Evolutionary conservation across 35 echinoderm and acorn worm species (phyloP), one percentile per base, ranked within the genome.

Genomic region (Apostichopus californicus): DNA sequence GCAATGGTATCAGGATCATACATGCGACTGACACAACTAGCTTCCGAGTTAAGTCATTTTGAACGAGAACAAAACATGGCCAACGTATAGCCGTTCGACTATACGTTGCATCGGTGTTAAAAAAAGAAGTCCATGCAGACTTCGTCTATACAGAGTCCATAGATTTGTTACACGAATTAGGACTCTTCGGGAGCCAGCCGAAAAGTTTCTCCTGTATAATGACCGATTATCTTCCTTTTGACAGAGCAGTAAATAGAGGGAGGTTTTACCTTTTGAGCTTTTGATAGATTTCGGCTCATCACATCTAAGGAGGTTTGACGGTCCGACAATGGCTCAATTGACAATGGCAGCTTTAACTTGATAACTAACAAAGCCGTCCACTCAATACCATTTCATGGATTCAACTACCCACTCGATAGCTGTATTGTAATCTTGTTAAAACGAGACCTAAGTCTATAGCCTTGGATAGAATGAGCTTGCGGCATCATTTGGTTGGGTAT

Each of bases 391-490:
- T 53, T 83, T 83, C 80, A 83, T 14, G 18, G 80, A 56, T 55
- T 83, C 80, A 55, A 83, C 34, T 83, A 83, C 34, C 53, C 54
- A 21, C 80, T 18, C 80, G 18, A 68, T 55, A 53, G n/a, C 3
- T n/a, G 80, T 83, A 83, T 83, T 83, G 80, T 83, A 83, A 83
- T 83, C 80, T 55, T 83, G 80, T 83, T 83, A 83, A 83, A 83
- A 55, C 80, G 80, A 83, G 80, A 83, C 34, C 34, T 17, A 56
- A 56, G 17, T 83, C 55, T 56, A 83, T 83, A 83, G 80, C 28
- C 80, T 17, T 83, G 34, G 55, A 56, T 8, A 83, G 52, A 18
- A 83, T 54, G 14, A 55, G 25, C 52, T 83, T 83, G 80, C 18
- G 55, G 80, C 80, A 83, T n/a, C 34, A n/a, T 25, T 46, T 46